Evolutionary conservation across 2,113 vertebrate species (phyloP).

Genomic region (Telmatochromis brichardi): DNA sequence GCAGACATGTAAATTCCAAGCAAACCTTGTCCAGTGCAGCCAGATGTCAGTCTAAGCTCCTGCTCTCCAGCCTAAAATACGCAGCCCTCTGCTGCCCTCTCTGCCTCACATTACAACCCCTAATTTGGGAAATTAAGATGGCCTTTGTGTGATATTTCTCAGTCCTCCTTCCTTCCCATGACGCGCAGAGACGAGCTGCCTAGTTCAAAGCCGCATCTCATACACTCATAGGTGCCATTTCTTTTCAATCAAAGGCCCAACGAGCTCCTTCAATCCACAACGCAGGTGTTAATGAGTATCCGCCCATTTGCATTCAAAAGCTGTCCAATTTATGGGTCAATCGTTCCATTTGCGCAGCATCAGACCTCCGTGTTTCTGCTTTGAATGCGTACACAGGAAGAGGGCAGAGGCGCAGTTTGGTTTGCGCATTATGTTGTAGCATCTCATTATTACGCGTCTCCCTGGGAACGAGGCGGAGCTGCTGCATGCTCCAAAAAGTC

Average conservation of each 20-base stretch:
- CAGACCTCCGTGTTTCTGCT: neutral
- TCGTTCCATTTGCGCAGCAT: slow-evolving; percentile 65
- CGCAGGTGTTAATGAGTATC: slow-evolving; percentile 74
- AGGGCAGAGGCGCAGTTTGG: neutral
- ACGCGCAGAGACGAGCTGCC: slow-evolving; percentile 55
- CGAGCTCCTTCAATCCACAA: slow-evolving; percentile 71
- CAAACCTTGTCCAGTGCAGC: slow-evolving; percentile 39
- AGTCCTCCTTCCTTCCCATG: slow-evolving; percentile 68
- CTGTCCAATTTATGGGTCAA: slow-evolving; percentile 59
- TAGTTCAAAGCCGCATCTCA: slow-evolving; percentile 61
- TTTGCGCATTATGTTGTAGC: neutral
- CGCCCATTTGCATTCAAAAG: slow-evolving; percentile 67
- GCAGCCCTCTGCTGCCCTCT: neutral
- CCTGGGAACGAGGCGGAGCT: neutral
- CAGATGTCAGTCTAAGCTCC: slow-evolving; percentile 6
- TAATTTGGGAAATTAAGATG: slow-evolving; percentile 65
- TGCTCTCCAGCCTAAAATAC: too few species aligned
- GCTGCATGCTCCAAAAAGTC: slow-evolving; percentile 19
- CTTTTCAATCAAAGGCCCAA: slow-evolving; percentile 68
- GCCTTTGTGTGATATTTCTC: slow-evolving; percentile 66
- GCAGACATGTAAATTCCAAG: slow-evolving; percentile 48
- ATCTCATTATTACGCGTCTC: neutral
- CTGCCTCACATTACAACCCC: slow-evolving; percentile 42
- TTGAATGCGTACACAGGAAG: neutral
- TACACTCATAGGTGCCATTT: slow-evolving; percentile 57